A percentile compares a stretch with the other conserved stretches of the same genome.
These are phyloP conservation scores for Yponomeuta cagnagella DNA, from an alignment of 2,888 invertebrate species.

Conservation along the genomic window DNA sequence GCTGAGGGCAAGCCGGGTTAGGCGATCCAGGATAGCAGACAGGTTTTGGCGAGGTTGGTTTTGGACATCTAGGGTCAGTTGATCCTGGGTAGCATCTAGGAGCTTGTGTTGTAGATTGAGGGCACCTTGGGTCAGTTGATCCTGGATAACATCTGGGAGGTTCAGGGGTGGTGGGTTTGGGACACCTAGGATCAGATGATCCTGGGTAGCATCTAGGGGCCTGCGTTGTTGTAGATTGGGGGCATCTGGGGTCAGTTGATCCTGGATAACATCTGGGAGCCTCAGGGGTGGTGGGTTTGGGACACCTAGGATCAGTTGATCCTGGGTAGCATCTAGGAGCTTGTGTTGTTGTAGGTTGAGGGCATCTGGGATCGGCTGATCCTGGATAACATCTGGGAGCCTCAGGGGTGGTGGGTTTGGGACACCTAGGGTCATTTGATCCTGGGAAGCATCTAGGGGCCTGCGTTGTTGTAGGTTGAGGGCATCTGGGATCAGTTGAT, in stretches of 20 bases:
- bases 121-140: conserved; percentile 25
- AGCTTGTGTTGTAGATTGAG: neutral
- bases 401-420: conserved; percentile 27
- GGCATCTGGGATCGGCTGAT: conserved; percentile 27
- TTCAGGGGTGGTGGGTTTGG: too few species aligned
- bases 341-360: conserved; percentile 22
- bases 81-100: conserved; percentile 22
- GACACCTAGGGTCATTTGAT: conserved; percentile 43
- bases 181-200: too few species aligned
- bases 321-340: conserved; percentile 37
- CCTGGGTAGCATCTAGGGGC: conserved; percentile 28
- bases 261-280: conserved; percentile 34
- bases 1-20: conserved; percentile 21
- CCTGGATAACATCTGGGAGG: too few species aligned
- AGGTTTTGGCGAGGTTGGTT: conserved; percentile 27
- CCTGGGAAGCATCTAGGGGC: conserved; percentile 37
- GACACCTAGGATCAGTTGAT: conserved; percentile 43
- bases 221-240: conserved; percentile 18
- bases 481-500: conserved; percentile 31
- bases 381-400: conserved; percentile 33
- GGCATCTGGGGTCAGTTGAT: conserved; percentile 27
- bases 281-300: conserved; percentile 31
- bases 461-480: conserved; percentile 27
- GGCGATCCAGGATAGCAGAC: conserved; percentile 27
- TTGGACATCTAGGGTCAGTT: conserved; percentile 27